Conservation (phyloP, 2,113 vertebrate genomes). For the Riparia riparia region DNA sequence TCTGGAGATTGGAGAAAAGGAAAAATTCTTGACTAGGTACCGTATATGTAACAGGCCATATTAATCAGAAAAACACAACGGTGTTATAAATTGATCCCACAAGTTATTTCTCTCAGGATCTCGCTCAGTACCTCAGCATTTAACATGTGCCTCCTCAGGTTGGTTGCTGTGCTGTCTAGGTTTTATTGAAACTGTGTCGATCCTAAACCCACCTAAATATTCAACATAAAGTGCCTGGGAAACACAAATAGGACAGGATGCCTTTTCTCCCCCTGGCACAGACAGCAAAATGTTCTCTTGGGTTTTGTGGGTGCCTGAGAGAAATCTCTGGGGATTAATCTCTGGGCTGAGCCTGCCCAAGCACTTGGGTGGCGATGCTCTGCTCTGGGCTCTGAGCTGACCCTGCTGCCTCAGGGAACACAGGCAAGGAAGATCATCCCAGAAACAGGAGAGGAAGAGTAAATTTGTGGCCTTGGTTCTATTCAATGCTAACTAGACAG, state of each 20-base stretch:
- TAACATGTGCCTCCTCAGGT: neutral
- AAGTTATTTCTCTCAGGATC: neutral
- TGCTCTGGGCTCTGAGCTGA: neutral
- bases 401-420: neutral
- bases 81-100: neutral
- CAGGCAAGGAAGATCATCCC: neutral
- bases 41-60: neutral
- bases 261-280: neutral
- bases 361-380: neutral
- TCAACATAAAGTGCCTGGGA: neutral
- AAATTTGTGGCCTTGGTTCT: neutral
- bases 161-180: neutral
- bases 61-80: constrained; percentile 14
- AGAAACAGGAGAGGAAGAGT: neutral
- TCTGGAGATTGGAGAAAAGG: neutral
- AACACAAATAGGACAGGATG: neutral
- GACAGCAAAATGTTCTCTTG: neutral
- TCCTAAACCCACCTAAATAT: neutral
- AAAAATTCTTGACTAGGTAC: constrained; percentile 2
- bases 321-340: neutral
- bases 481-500: neutral
- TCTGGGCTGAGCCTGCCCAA: neutral
- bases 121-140: neutral
- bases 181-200: neutral
- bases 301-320: neutral